Conservation (phyloP, 2,797 vertebrate species). For the Trematomus bernacchii region DNA sequence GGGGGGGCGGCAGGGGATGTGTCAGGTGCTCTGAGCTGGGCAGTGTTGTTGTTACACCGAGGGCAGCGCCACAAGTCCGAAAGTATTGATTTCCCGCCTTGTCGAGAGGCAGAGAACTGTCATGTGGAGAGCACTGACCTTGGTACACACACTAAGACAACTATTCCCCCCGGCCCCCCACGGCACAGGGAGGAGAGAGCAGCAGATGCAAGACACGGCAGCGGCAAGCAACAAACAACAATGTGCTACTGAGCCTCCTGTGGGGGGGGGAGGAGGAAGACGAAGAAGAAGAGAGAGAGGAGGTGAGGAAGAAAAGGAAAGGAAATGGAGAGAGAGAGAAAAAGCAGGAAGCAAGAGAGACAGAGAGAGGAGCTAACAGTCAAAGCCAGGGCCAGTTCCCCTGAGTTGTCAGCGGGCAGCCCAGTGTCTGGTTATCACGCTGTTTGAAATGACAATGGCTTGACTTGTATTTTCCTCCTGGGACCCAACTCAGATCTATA, state of each 20-base stretch:
- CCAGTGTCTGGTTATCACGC: constrained; percentile 84
- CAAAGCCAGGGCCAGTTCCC: constrained; percentile 81
- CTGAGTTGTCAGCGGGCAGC: constrained; percentile 83
- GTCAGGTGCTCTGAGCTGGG: constrained; percentile 78
- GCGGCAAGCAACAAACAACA: constrained; percentile 77
- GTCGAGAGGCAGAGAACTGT: constrained; percentile 98
- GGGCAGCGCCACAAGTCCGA: constrained; percentile 97
- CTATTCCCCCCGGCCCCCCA: constrained; percentile 80
- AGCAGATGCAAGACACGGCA: constrained; percentile 72
- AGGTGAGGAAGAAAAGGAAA: constrained; percentile 38
- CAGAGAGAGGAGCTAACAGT: constrained; percentile 65
- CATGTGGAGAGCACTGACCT: constrained; percentile 97
- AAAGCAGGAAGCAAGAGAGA: constrained; percentile 28
- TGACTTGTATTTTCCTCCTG: constrained; percentile 84
- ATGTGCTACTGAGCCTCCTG: constrained; percentile 55
- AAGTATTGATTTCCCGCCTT: constrained; percentile 99
- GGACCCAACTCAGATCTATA: constrained; percentile 84
- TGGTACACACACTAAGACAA: constrained; percentile 86
- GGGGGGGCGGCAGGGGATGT: constrained; percentile 69
- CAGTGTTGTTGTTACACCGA: constrained; percentile 97
- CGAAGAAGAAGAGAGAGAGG: constrained; percentile 16
- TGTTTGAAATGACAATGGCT: constrained; percentile 88
- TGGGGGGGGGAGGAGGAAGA: not conserved
- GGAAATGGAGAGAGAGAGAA: constrained; percentile 14
- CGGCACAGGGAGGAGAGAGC: constrained; percentile 73